Percentiles rank a stretch among this genome's conserved stretches.
phyloP scores from a whole-genome alignment of 2,113 vertebrate genomes.

The Macquaria ambigua region DNA sequence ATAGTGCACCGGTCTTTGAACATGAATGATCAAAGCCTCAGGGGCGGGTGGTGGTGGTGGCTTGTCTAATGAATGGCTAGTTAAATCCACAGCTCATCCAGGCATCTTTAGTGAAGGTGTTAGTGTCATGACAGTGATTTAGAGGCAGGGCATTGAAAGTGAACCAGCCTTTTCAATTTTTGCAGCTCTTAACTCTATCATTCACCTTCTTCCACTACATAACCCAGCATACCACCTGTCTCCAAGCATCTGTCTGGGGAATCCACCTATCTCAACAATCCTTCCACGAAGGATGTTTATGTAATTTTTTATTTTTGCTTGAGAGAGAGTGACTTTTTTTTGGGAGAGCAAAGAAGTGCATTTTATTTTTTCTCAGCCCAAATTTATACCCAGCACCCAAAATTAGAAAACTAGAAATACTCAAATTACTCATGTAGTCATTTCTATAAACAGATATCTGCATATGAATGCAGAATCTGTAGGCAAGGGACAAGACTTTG shows the following conservation, averaged over 20 bases:
- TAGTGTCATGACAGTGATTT: constrained; percentile 50
- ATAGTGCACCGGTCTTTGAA: constrained; percentile 58
- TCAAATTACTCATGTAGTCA: too few relatives aligned
- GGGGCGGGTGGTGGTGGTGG: constrained; percentile 4
- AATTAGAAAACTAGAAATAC: too few relatives aligned
- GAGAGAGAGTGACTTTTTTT: neutral
- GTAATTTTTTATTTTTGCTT: neutral
- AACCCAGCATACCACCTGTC: constrained; percentile 7
- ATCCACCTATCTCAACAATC: neutral
- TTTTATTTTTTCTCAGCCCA: neutral
- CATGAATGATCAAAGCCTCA: constrained; percentile 59
- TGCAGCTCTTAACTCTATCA: constrained; percentile 30
- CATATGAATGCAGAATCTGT: too few relatives aligned
- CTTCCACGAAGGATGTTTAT: neutral
- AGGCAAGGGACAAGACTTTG: too few relatives aligned
- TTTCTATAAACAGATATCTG: too few relatives aligned
- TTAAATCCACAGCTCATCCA: constrained; percentile 12
- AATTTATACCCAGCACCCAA: neutral
- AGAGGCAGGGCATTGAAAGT: constrained; percentile 41
- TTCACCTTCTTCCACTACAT: constrained; percentile 29
- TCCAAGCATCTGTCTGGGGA: constrained; percentile 12
- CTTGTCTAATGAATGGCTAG: constrained; percentile 44
- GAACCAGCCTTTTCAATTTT: constrained; percentile 35
- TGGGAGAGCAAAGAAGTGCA: neutral
- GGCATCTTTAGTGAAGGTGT: constrained; percentile 34